Conservation (phyloP, 2,113 vertebrate species). For the Paradoxurus hermaphroditus region DNA sequence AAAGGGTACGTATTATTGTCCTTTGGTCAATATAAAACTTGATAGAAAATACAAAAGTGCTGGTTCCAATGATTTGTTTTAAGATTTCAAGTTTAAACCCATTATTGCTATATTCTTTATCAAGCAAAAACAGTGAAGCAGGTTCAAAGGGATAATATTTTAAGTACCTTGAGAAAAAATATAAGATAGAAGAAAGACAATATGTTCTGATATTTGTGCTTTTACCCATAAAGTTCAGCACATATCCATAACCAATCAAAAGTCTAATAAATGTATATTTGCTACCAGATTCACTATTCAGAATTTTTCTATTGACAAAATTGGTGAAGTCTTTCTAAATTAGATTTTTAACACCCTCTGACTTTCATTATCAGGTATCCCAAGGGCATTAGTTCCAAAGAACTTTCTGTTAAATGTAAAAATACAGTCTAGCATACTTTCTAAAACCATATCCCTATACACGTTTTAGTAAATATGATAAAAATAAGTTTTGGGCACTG, state of each 20-base stretch:
- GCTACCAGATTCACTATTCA: conserved; percentile 64
- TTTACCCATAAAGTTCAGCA: conserved; percentile 71
- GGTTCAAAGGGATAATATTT: conserved; percentile 66
- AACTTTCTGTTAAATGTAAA: conserved; percentile 53
- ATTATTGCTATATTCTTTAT: conserved; percentile 53
- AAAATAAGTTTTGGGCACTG: conserved; percentile 12
- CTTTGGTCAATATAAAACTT: conserved; percentile 52
- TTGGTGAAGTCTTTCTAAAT: conserved; percentile 74
- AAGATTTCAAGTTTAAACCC: conserved; percentile 63
- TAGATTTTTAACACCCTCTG: conserved; percentile 70
- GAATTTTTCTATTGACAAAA: conserved; percentile 72
- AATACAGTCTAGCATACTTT: conserved; percentile 32
- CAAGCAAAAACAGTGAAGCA: conserved; percentile 47
- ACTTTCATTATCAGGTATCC: conserved; percentile 65
- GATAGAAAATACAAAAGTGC: conserved; percentile 50
- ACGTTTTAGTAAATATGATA: conserved; percentile 14
- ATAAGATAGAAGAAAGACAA: conserved; percentile 58
- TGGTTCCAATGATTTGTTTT: conserved; percentile 42
- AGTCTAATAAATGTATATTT: conserved; percentile 76
- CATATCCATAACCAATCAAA: conserved; percentile 74
- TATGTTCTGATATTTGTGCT: conserved; percentile 74
- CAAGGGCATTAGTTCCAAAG: conserved; percentile 36
- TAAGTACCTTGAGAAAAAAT: conserved; percentile 62
- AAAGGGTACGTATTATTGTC: background rate
- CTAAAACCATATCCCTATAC: background rate